Evolutionary conservation across 1,140 invertebrate genomes (phyloP).

Genomic region (Sitodiplosis mosellana): DNA sequence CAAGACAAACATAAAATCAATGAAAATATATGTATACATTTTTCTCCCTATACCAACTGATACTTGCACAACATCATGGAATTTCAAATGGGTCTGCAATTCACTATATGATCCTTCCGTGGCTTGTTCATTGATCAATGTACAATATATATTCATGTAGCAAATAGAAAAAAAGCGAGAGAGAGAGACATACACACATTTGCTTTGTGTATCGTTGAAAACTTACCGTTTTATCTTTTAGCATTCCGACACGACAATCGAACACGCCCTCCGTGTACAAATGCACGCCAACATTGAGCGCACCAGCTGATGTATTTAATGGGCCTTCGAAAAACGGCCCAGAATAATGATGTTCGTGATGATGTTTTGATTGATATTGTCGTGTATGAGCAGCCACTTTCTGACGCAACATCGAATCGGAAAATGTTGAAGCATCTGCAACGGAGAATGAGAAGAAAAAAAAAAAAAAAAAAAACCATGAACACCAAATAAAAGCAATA

Average conservation of each 20-base stretch:
- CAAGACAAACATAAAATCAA: neutral
- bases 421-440: too few species aligned
- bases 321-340: slow-evolving; percentile 60
- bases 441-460: too few species aligned
- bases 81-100: too few species aligned
- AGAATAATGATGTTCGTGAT: slow-evolving; percentile 38
- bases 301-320: slow-evolving; percentile 15
- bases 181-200: too few species aligned
- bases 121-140: too few species aligned
- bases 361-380: slow-evolving; percentile 32
- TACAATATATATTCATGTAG: too few species aligned
- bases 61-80: too few species aligned
- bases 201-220: neutral
- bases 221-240: slow-evolving; percentile 70
- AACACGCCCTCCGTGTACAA: slow-evolving; percentile 59
- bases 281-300: slow-evolving; percentile 41
- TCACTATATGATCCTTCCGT: too few species aligned
- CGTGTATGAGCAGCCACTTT: neutral
- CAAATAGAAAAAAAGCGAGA: too few species aligned
- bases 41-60: neutral
- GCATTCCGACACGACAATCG: slow-evolving; percentile 61
- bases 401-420: too few species aligned
- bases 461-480: too few species aligned
- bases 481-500: too few species aligned
- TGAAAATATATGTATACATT: neutral